phyloP scores from a whole-genome alignment of 2,797 vertebrate species.

The Microctenopoma steveboyesi region DNA sequence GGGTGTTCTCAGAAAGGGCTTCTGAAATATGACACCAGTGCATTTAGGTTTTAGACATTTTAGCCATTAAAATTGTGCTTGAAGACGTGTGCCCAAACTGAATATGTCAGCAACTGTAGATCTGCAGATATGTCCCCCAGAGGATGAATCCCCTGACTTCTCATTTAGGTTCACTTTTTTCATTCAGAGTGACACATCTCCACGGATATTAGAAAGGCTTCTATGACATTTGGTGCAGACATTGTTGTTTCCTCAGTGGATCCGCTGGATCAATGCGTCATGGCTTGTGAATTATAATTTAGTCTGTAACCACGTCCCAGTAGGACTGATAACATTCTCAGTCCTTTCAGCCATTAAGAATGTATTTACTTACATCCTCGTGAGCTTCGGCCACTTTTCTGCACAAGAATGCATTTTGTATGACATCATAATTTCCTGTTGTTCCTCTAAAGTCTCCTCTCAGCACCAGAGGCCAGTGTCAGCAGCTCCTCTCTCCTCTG shows the following conservation, averaged over 20 bases:
- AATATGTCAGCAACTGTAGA: not conserved
- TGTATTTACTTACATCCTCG: conserved; percentile 11
- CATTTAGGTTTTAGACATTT: not conserved
- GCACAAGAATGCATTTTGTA: conserved; percentile 30
- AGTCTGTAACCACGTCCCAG: not conserved
- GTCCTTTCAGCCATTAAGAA: not conserved
- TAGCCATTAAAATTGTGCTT: not conserved
- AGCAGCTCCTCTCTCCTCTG: not conserved
- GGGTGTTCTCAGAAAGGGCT: not conserved
- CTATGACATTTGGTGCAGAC: not conserved
- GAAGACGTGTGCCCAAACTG: not conserved
- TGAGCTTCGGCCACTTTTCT: conserved; percentile 1
- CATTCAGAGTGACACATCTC: not conserved
- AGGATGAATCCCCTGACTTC: not conserved
- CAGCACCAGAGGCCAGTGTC: not conserved
- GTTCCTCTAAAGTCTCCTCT: conserved; percentile 15
- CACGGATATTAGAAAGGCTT: not conserved
- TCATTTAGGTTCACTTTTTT: not conserved
- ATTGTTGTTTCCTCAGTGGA: not conserved
- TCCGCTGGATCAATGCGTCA: not conserved
- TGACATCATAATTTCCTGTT: conserved; percentile 38
- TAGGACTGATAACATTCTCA: not conserved
- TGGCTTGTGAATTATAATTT: not conserved
- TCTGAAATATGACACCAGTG: not conserved
- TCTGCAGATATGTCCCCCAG: not conserved